Evolutionary conservation across 2,888 invertebrate species (phyloP), one percentile per base, ranked within the genome.

Genomic region (Apamea crenata): DNA sequence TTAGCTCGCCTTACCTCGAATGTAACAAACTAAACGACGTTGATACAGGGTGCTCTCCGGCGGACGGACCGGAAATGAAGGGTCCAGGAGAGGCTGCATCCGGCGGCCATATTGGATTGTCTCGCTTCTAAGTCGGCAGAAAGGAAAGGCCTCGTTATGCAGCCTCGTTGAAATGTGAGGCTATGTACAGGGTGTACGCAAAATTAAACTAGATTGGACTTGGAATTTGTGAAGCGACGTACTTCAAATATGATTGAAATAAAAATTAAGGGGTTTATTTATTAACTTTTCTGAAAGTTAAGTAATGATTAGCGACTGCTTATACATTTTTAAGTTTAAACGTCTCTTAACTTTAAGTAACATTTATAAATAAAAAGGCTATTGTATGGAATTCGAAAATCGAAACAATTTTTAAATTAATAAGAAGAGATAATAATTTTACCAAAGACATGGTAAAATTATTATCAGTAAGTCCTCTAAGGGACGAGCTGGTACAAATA

Each of bases 61-160:
- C 85, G 79, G 82, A 74, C 79, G 70, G 77, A 80, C 87, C 90
- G 92, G 92, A 92, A 92, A 92, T 92, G 92, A 92, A 91, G 90
- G 91, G 89, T 81, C 87, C 90, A 87, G 88, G 90, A 84, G 90
- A 82, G 85, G 81, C 81, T 83, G 80, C 89, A 82, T 91, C 92
- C 91, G 92, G 74, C 85, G 68, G 89, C 91, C 91, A 90, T 91
- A 86, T 89, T 91, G 89, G 81, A 86, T 82, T 83, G 81, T 85
- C 82, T 86, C 83, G 81, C 77, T 76, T 80, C 78, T 65, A 77
- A 84, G 82, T 68, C 67, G 77, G 47, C 73, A 74, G 78, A 81
- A 86, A 89, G 84, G 84, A 84, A 89, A 90, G 74, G 66, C 79
- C 84, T 87, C 82, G 84, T 90, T 87, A 88, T 72, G 78, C 77